phyloP scores from a whole-genome alignment of 2,797 vertebrate genomes.

The Epinephelus malabaricus region DNA sequence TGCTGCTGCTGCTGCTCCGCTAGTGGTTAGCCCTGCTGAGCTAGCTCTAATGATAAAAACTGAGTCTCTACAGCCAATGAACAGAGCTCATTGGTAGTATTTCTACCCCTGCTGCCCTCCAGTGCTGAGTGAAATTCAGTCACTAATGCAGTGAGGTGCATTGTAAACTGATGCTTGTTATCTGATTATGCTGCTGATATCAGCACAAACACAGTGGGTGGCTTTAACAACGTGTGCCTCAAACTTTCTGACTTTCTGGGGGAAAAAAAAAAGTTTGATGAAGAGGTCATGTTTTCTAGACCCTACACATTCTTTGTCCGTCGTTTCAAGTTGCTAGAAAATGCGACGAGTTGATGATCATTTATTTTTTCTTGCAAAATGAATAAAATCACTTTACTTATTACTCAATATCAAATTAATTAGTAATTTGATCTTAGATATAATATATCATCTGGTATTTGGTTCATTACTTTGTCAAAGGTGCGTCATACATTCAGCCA shows the following conservation, averaged over 20 bases:
- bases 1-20: constrained; percentile 1
- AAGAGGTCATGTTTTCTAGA: background rate
- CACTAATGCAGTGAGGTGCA: background rate
- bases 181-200: background rate
- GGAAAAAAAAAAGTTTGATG: constrained; percentile 2
- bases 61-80: background rate
- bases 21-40: constrained; percentile 46
- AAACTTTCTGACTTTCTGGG: constrained; percentile 1
- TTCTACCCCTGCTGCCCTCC: background rate
- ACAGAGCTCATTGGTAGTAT: background rate
- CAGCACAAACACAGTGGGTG: background rate
- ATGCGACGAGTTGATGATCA: background rate
- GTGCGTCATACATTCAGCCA: no score
- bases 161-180: background rate
- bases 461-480: no score
- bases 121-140: constrained; percentile 5
- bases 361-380: no score
- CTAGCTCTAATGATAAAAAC: constrained; percentile 15
- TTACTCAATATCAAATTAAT: no score
- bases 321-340: background rate
- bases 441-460: no score
- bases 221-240: no score
- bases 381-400: no score
- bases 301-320: background rate
- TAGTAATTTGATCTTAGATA: no score